These are phyloP conservation scores for Muntiacus muntjak DNA, from an alignment of 2,113 vertebrate genomes.

Conservation along the genomic window DNA sequence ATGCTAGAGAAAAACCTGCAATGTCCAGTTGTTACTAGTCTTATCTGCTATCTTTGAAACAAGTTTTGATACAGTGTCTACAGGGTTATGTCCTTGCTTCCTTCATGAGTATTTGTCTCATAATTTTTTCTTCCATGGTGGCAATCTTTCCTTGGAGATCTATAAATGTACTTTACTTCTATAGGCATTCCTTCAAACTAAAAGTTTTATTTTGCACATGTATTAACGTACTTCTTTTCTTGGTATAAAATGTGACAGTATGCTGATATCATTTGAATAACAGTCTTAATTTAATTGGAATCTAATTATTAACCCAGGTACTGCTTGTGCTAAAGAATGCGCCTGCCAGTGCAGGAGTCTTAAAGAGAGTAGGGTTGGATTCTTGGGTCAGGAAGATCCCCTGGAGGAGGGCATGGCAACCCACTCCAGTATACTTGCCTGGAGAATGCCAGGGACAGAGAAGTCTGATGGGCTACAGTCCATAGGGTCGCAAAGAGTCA, in stretches of 20 bases:
- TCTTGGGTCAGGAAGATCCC: neutral
- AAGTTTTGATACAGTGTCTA: neutral
- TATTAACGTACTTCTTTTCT: neutral
- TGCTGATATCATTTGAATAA: neutral
- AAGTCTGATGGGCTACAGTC: neutral
- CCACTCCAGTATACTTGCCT: neutral
- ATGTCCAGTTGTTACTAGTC: neutral
- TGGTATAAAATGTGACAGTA: neutral
- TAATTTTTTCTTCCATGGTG: neutral
- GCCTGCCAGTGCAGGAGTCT: neutral
- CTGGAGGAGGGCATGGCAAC: fast-evolving
- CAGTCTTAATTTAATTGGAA: neutral
- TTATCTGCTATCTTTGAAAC: neutral
- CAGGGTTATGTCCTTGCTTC: neutral
- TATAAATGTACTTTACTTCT: neutral
- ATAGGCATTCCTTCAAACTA: neutral
- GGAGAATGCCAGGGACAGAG: neutral
- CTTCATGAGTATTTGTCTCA: neutral
- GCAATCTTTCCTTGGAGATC: neutral
- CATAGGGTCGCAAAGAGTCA: neutral
- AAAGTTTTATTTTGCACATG: neutral
- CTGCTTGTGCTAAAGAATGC: neutral
- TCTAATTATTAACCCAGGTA: neutral
- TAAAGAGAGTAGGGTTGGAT: neutral
- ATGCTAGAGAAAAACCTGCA: neutral